Percentiles rank a stretch among this genome's conserved stretches.
These are phyloP conservation scores for Planococcus citri DNA, from an alignment of 1,140 invertebrate species.

Conservation along the genomic window DNA sequence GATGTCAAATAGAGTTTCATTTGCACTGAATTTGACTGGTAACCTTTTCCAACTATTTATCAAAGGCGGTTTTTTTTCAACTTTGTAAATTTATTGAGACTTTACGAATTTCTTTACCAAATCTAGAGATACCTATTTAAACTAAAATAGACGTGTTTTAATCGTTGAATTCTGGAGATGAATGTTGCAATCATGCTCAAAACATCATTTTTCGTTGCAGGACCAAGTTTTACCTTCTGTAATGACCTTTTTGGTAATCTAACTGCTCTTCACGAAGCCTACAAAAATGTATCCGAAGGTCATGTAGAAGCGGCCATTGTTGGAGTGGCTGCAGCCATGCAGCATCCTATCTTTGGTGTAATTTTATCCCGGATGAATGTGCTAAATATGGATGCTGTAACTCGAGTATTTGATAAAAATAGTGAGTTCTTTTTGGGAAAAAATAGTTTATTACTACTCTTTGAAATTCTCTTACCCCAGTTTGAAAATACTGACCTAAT, in stretches of 20 bases:
- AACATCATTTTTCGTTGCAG: not conserved
- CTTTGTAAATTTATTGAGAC: too few relatives aligned
- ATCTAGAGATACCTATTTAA: too few relatives aligned
- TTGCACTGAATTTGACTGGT: conserved; percentile 30
- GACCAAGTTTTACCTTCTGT: conserved; percentile 53
- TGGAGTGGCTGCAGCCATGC: conserved; percentile 44
- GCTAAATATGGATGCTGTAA: conserved; percentile 50
- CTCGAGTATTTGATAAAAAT: conserved; percentile 53
- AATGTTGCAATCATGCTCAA: too few relatives aligned
- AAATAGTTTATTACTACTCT: too few relatives aligned
- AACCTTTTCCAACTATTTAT: too few relatives aligned
- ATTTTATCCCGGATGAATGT: conserved; percentile 47
- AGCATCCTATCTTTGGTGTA: conserved; percentile 48
- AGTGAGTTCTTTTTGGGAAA: too few relatives aligned
- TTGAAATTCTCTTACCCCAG: too few relatives aligned
- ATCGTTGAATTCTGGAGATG: too few relatives aligned
- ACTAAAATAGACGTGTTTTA: too few relatives aligned
- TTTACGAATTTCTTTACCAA: too few relatives aligned
- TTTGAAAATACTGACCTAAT: too few relatives aligned
- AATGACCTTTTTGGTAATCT: conserved; percentile 57
- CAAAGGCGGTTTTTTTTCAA: too few relatives aligned
- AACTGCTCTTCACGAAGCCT: conserved; percentile 49
- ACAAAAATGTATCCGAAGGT: conserved; percentile 45
- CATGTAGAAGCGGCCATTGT: conserved; percentile 56
- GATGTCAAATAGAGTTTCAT: conserved; percentile 47